phyloP scores from a whole-genome alignment of 2,113 vertebrate species.

The Nansenia antarctica region DNA sequence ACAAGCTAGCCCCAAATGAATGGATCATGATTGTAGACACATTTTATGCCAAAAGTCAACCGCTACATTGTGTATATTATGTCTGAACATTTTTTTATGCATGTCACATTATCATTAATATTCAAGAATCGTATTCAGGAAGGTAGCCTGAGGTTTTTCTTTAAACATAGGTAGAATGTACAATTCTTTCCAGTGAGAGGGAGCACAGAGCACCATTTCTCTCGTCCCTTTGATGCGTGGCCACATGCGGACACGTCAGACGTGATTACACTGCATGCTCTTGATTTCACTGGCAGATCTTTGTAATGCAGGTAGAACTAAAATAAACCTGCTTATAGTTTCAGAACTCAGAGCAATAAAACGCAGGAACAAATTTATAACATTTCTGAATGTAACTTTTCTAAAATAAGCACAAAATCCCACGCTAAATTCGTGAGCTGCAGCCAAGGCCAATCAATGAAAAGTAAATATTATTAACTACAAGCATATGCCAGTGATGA shows the following conservation, averaged over 20 bases:
- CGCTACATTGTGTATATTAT: neutral
- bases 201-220: constrained; percentile 14
- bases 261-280: constrained; percentile 1
- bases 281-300: neutral
- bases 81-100: neutral
- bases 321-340: constrained; percentile 6
- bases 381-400: constrained; percentile 8
- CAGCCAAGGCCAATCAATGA: constrained; percentile 37
- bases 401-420: constrained; percentile 18
- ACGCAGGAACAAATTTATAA: neutral
- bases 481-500: constrained; percentile 35
- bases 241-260: constrained; percentile 9
- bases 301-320: constrained; percentile 9
- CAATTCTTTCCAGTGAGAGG: neutral
- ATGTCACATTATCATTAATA: neutral
- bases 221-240: constrained; percentile 14
- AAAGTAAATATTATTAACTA: constrained; percentile 50
- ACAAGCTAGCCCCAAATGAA: neutral
- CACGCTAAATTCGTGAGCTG: neutral
- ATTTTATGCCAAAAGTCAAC: neutral
- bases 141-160: neutral
- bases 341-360: neutral
- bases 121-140: neutral
- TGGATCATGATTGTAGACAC: neutral
- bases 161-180: neutral